Evolutionary conservation across 2,888 invertebrate genomes (phyloP), one percentile per base, ranked within the genome.

Genomic region (Dryobotodes eremita): DNA sequence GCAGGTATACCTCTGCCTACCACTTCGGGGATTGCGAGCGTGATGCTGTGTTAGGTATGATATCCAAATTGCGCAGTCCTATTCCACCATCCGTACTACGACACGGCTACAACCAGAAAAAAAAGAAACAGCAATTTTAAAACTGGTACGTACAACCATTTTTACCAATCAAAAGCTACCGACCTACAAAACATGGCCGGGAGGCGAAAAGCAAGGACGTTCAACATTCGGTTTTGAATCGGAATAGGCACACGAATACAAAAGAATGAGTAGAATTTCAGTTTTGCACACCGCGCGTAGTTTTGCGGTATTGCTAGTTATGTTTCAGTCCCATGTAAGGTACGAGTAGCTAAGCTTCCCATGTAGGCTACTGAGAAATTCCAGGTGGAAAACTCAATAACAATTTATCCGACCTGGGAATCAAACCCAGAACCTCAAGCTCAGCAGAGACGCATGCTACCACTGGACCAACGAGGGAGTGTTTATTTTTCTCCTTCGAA

Each of bases 161-260:
- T 82, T 42, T 23, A 48, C 46, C 83, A 71, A 71, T 86, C 83
- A 83, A 86, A 86, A 86, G 53, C 53, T 23, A 48, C 31, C 20
- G 31, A 13, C 64, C 2, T 20, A 66, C 55, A 53, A 59, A 86
- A 75, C 59, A 78, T 31, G 11, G 50, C 17, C 0, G 59, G 0
- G 31, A 59, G 70, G 69, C 26, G n/a, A 61, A 79, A 85, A 75
- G 57, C 75, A 59, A 68, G 36, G 31, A 62, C 1, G 36, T 61
- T 61, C 42, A 65, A 50, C 71, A 53, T 69, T 61, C 84, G 13
- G 65, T 77, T 82, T 73, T 73, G 66, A 82, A 76, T 74, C 62
- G 48, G n/a, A 71, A 81, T 85, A 46, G 13, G n/a, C 42, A 69
- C 71, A 66, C 59, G 66, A 46, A 62, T 8, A 71, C 36, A 76